Percentiles rank a stretch among this genome's conserved stretches.
Evolutionary conservation across 2,113 vertebrate genomes (phyloP).

Genomic region (Gopherus flavomarginatus): DNA sequence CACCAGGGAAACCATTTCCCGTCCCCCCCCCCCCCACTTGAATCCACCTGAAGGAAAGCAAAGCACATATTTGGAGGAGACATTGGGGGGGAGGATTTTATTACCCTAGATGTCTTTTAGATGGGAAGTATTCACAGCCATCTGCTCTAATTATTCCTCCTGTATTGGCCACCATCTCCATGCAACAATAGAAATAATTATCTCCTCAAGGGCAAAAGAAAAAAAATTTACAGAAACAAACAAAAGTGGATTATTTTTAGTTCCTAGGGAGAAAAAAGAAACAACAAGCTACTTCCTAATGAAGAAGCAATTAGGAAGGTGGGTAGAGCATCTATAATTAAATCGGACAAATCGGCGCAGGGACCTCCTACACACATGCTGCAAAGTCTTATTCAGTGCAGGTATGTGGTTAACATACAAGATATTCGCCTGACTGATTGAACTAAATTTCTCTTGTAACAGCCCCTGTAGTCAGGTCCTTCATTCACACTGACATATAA

Average conservation of each 20-base stretch:
- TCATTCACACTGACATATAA: neutral
- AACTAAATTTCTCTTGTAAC: neutral
- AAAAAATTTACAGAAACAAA: constrained; percentile 78
- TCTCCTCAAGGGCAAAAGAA: constrained; percentile 78
- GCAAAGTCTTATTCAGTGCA: constrained; percentile 6
- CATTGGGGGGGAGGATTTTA: constrained; percentile 26
- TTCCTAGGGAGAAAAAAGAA: constrained; percentile 71
- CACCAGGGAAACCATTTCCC: constrained; percentile 65
- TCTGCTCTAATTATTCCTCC: constrained; percentile 83
- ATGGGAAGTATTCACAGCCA: constrained; percentile 75
- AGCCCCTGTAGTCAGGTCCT: neutral
- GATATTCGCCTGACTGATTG: neutral
- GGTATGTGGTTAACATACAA: neutral
- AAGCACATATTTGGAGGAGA: constrained; percentile 60
- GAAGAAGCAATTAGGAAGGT: constrained; percentile 79
- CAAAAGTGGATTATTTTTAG: constrained; percentile 83
- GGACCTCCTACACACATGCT: constrained; percentile 14
- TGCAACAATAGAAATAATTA: constrained; percentile 83
- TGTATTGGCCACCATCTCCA: constrained; percentile 80
- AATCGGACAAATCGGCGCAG: constrained; percentile 68
- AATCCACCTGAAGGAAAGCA: constrained; percentile 76
- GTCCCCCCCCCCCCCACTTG: constrained; percentile 15
- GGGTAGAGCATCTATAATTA: constrained; percentile 73
- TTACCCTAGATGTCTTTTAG: constrained; percentile 69
- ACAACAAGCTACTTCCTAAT: constrained; percentile 70